These are phyloP conservation scores for Benthosema pterotum DNA, from an alignment of 2,797 vertebrate species.

Conservation along the genomic window DNA sequence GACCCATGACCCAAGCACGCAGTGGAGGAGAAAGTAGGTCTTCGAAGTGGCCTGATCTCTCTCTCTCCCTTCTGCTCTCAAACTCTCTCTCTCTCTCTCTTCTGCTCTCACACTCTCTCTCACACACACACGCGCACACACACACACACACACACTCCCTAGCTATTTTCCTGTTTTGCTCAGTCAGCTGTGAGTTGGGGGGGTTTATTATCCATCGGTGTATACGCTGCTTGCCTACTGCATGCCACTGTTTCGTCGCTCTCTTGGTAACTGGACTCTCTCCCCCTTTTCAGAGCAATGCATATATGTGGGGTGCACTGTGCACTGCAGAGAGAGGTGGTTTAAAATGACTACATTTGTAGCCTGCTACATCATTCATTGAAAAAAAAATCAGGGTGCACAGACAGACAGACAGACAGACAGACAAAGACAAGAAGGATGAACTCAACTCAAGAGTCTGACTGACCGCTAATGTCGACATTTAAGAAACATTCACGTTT, in stretches of 20 bases:
- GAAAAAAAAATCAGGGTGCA: slow-evolving; percentile 6
- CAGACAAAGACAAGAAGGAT: background rate
- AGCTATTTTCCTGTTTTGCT: slow-evolving; percentile 29
- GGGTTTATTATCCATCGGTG: slow-evolving; percentile 47
- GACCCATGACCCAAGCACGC: no score
- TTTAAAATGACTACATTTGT: background rate
- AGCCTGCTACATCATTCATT: slow-evolving; percentile 14
- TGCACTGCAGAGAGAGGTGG: background rate
- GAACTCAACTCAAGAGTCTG: background rate
- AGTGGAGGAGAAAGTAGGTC: no score
- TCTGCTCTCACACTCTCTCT: slow-evolving; percentile 11
- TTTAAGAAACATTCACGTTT: no score
- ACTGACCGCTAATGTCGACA: background rate
- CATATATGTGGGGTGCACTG: no score
- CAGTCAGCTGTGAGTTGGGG: slow-evolving; percentile 58
- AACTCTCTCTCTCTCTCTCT: background rate
- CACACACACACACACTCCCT: background rate
- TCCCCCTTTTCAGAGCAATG: background rate
- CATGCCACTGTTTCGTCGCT: slow-evolving; percentile 15
- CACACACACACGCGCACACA: slow-evolving; percentile 19
- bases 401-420: slow-evolving; percentile 1
- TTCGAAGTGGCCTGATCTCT: no score
- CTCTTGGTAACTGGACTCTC: background rate
- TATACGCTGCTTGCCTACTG: slow-evolving; percentile 18
- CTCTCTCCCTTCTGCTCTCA: no score